Base-by-base conservation (phyloP, 2,888 invertebrate species). In the Napeogenes sylphis region DNA sequence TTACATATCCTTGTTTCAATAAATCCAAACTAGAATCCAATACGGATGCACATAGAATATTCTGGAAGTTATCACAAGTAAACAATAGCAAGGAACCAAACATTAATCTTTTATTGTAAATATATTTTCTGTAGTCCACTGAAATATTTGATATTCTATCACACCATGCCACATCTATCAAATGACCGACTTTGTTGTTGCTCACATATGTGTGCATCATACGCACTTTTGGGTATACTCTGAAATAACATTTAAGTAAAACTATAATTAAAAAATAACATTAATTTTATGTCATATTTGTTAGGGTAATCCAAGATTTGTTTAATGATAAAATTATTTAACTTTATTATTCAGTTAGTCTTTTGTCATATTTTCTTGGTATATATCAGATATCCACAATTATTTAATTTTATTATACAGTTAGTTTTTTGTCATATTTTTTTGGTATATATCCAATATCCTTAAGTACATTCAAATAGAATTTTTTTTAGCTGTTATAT, bases 31-130 rank as follows among this genome's bases (percentile, higher is more conserved):
- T 81, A 0, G 86, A 83, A 72, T 93, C 92, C 4, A 92, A 84
- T 54, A 96, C 94, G 45, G 93, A 93, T 0, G 93, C 96, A 74
- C 96, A 92, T 64, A 94, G 80, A 45, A 95, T 85, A 3, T 92
- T 93, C 42, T 92, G 81, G 80, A 97, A 97, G 62, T 93, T 87
- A 75, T 95, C 93, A 38, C 83, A 84, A 0, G 95, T 94, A 56
- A 97, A 93, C 62, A 95, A 93, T 0, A 97, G 78, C 21, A 97
- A 82, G 0, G 95, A 93, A 0, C 96, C 96, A 75, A 86, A 93
- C 86, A 95, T 92, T 33, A 95, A 92, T 64, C 93, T 85, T 71
- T 93, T 93, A 65, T 73, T 82, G 61, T 73, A 70, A 0, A 76
- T 73, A 66, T 80, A 82, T 59, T 73, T 79, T 53, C 77, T 80